phyloP scores from a whole-genome alignment of 2,113 vertebrate genomes.

The Grantiella picta region DNA sequence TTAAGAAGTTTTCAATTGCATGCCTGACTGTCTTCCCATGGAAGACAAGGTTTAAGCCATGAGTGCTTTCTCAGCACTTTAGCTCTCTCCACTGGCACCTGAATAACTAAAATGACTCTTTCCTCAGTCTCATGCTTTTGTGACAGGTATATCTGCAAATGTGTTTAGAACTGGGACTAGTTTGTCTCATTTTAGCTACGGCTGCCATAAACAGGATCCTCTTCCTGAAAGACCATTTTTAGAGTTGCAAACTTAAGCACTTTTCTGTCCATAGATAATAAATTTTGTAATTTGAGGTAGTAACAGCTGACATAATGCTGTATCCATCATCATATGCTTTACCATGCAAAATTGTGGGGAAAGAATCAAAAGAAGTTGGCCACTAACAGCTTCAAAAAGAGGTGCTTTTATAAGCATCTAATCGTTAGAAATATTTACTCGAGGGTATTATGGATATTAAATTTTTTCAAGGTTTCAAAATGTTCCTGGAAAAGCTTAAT shows the following conservation, averaged over 20 bases:
- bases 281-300: not conserved
- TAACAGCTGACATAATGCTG: not conserved
- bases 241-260: accelerated
- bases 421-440: not conserved
- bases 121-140: not conserved
- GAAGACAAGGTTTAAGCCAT: not conserved
- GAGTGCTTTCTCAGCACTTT: not conserved
- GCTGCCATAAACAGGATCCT: not conserved
- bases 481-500: not conserved
- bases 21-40: not conserved
- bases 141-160: not conserved
- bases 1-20: not conserved
- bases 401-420: not conserved
- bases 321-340: not conserved
- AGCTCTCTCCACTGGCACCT: not conserved
- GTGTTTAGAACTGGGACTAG: not conserved
- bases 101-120: not conserved
- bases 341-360: accelerated
- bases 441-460: accelerated
- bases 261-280: not conserved
- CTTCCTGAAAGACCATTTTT: not conserved
- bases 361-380: not conserved
- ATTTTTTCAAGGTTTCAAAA: not conserved
- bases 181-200: not conserved
- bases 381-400: not conserved